Conservation (phyloP, 2,113 vertebrate species). For the Noctilio leporinus region DNA sequence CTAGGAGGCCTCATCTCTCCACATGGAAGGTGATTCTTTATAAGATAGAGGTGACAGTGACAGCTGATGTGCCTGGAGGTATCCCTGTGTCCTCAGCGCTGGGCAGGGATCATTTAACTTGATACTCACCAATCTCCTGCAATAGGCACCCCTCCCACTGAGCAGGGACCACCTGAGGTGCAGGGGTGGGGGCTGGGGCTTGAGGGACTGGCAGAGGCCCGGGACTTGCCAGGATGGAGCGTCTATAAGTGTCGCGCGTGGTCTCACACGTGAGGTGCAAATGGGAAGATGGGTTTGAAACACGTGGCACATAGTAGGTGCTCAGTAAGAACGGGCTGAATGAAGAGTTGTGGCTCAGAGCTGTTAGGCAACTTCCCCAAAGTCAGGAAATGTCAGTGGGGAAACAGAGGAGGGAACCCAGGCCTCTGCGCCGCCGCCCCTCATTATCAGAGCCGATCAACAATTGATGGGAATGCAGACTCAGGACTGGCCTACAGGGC, state of each 20-base stretch:
- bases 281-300: not conserved
- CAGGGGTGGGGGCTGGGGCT: not conserved
- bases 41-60: not conserved
- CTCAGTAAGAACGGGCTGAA: not conserved
- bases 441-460: not conserved
- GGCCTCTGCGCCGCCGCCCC: not conserved
- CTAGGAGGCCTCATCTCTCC: not conserved
- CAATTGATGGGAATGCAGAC: too few species aligned
- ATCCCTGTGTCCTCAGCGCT: not conserved
- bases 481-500: not conserved
- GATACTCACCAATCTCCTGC: not conserved
- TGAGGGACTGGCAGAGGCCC: not conserved
- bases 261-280: too few species aligned
- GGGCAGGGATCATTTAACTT: fast-evolving
- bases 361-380: not conserved
- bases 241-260: not conserved
- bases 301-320: fast-evolving
- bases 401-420: not conserved
- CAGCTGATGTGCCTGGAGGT: fast-evolving
- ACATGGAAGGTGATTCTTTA: fast-evolving
- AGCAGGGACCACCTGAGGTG: not conserved
- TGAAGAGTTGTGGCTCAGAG: not conserved
- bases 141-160: not conserved
- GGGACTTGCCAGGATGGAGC: fast-evolving
- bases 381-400: not conserved